Conservation (phyloP, 2,888 invertebrate species). For the Protula sp. region DNA sequence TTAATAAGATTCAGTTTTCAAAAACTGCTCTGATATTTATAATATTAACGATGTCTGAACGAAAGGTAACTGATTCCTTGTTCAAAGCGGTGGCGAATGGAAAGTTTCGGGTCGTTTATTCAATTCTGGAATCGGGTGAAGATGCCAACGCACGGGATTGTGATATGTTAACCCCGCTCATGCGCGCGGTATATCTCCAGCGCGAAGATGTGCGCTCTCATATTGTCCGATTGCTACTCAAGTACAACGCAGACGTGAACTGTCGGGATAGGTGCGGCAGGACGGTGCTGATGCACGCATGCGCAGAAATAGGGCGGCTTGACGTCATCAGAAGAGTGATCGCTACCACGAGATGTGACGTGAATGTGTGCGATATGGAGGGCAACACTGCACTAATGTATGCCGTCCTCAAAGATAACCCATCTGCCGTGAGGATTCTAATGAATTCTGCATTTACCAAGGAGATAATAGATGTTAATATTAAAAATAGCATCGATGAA, state of each 20-base stretch:
- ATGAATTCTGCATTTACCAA: too few relatives aligned
- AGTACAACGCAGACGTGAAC: background rate
- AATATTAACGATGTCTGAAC: too few relatives aligned
- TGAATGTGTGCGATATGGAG: background rate
- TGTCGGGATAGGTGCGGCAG: background rate
- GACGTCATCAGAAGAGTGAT: background rate
- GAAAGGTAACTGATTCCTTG: too few relatives aligned
- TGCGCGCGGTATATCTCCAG: background rate
- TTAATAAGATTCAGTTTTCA: too few relatives aligned
- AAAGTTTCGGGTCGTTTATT: too few relatives aligned
- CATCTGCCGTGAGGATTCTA: background rate
- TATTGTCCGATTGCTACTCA: background rate
- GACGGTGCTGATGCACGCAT: constrained; percentile 1
- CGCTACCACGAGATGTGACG: background rate
- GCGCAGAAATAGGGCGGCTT: background rate
- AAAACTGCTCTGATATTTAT: too few relatives aligned
- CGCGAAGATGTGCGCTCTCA: background rate
- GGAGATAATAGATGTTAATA: too few relatives aligned
- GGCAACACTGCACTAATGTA: background rate
- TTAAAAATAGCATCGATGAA: too few relatives aligned
- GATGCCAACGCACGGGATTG: too few relatives aligned
- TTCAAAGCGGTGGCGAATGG: too few relatives aligned
- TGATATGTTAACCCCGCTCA: background rate
- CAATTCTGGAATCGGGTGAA: too few relatives aligned
- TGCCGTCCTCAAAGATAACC: background rate